Evolutionary conservation across 2,888 invertebrate species (phyloP).

Genomic region (Limnephilus marmoratus): DNA sequence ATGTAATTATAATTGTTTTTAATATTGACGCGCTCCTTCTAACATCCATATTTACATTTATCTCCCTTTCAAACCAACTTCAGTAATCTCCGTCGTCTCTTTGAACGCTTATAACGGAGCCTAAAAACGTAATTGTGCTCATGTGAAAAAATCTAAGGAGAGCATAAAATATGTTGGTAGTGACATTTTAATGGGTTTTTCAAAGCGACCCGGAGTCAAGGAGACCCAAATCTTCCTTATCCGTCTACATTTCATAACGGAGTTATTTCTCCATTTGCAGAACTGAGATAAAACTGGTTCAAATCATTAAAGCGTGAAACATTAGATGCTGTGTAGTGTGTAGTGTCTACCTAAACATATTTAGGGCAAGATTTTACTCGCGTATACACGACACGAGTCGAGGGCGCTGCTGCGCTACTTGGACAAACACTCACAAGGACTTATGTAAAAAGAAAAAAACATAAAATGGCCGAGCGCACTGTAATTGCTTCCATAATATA

Average conservation of each 20-base stretch:
- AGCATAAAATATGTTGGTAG: background rate
- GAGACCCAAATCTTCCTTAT: background rate
- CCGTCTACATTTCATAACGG: background rate
- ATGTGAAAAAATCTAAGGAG: no score
- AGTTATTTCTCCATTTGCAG: background rate
- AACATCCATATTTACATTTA: no score
- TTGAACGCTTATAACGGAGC: no score
- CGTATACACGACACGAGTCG: background rate
- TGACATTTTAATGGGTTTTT: background rate
- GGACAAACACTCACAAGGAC: background rate
- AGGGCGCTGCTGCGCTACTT: background rate
- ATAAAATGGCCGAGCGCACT: background rate
- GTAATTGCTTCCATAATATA: conserved; percentile 14
- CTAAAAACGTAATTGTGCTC: no score
- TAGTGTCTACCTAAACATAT: background rate
- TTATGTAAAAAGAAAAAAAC: background rate
- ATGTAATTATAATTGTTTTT: no score
- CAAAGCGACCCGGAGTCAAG: background rate
- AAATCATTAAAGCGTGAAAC: background rate
- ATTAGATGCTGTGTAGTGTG: background rate
- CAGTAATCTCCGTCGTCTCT: no score
- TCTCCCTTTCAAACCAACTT: no score
- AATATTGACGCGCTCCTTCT: no score
- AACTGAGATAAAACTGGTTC: background rate
- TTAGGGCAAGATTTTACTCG: background rate